Evolutionary conservation across 2,888 invertebrate species (phyloP).

Genomic region (Furcula furcula): DNA sequence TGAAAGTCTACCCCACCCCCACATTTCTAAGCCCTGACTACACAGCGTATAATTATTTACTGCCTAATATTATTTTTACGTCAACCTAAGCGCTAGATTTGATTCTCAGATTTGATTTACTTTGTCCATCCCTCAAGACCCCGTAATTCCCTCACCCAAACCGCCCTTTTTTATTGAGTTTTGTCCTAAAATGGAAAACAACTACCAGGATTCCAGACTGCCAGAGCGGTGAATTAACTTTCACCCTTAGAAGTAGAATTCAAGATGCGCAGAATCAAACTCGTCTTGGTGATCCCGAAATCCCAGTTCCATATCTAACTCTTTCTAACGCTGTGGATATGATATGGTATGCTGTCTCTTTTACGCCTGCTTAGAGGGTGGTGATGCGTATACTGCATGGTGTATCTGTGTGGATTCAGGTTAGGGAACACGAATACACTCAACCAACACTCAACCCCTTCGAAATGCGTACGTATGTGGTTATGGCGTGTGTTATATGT

Average conservation of each 20-base stretch:
- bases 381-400: slow-evolving; percentile 32
- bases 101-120: too few species aligned
- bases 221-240: slow-evolving; percentile 48
- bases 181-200: slow-evolving; percentile 83
- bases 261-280: slow-evolving; percentile 75
- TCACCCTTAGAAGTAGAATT: slow-evolving; percentile 64
- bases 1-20: slow-evolving; percentile 14
- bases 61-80: too few species aligned
- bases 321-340: slow-evolving; percentile 54
- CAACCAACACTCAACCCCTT: slow-evolving; percentile 74
- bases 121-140: slow-evolving; percentile 34
- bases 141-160: slow-evolving; percentile 35
- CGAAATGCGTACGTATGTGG: slow-evolving; percentile 66
- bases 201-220: slow-evolving; percentile 68
- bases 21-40: slow-evolving; percentile 19
- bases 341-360: slow-evolving; percentile 39
- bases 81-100: slow-evolving; percentile 42
- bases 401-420: slow-evolving; percentile 56
- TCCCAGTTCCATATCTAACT: slow-evolving; percentile 53
- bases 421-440: slow-evolving; percentile 58
- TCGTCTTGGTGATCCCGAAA: slow-evolving; percentile 55
- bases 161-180: slow-evolving; percentile 80
- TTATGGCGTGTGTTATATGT: slow-evolving; percentile 65
- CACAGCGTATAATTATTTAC: too few species aligned
- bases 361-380: slow-evolving; percentile 61